Conservation (phyloP, 2,888 invertebrate species). For the Sphinx pinastri region DNA sequence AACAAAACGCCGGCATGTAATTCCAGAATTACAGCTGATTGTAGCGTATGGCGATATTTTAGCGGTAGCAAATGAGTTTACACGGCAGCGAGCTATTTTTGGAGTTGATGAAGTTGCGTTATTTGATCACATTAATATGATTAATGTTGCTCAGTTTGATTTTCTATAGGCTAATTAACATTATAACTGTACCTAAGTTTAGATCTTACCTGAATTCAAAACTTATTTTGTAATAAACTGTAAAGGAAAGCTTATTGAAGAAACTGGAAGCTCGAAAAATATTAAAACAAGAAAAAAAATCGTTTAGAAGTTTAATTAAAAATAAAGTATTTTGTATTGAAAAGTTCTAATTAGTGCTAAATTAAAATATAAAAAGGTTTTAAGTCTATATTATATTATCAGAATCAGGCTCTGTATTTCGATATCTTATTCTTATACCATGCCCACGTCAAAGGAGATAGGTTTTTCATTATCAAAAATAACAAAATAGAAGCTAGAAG, state of each 20-base stretch:
- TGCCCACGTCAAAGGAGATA: too few species aligned
- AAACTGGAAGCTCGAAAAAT: too few species aligned
- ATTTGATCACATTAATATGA: constrained; percentile 13
- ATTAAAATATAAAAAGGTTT: too few species aligned
- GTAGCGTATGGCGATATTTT: constrained; percentile 18
- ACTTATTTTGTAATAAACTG: not conserved
- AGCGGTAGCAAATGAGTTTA: constrained; percentile 15
- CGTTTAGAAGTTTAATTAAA: not conserved
- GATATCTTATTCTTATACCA: too few species aligned
- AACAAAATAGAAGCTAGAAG: not conserved
- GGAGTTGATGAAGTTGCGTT: constrained; percentile 2
- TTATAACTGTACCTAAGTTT: not conserved
- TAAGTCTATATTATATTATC: too few species aligned
- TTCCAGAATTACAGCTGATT: not conserved
- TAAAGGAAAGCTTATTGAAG: too few species aligned
- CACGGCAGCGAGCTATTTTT: constrained; percentile 4
- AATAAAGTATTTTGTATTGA: too few species aligned
- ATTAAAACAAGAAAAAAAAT: too few species aligned
- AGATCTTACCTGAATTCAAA: not conserved
- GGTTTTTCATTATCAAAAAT: not conserved
- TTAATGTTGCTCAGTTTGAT: not conserved
- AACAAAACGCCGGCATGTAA: constrained; percentile 1
- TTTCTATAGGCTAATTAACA: not conserved
- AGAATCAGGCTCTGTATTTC: too few species aligned
- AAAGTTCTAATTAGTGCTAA: too few species aligned